Percentiles rank a stretch among this genome's conserved stretches.
These are phyloP conservation scores for Hesperophylax magnus DNA, from an alignment of 1,140 invertebrate genomes.

Conservation along the genomic window DNA sequence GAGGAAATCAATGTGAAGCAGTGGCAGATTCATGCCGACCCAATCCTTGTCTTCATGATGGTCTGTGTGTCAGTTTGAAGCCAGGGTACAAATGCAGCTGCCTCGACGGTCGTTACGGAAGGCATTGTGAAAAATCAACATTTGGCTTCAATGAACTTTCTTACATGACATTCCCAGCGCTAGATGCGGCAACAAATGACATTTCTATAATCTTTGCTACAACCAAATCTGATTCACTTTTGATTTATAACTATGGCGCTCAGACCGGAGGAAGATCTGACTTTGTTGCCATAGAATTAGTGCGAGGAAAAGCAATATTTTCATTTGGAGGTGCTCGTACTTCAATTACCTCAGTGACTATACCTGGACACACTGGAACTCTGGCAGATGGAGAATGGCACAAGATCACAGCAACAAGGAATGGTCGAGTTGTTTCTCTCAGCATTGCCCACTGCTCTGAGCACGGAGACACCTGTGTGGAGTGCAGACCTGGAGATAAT, in stretches of 20 bases:
- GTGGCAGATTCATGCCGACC: constrained; percentile 89
- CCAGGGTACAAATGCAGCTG: constrained; percentile 92
- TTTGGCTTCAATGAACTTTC: constrained; percentile 92
- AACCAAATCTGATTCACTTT: constrained; percentile 85
- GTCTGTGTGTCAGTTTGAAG: constrained; percentile 85
- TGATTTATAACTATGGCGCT: constrained; percentile 92
- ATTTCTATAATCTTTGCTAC: constrained; percentile 94
- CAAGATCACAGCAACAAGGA: constrained; percentile 91
- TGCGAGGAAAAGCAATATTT: constrained; percentile 86
- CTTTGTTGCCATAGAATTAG: constrained; percentile 91
- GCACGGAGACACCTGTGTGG: constrained; percentile 87
- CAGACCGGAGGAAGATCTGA: constrained; percentile 91
- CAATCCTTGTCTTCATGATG: constrained; percentile 90
- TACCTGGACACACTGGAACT: constrained; percentile 74
- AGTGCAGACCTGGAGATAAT: constrained; percentile 85
- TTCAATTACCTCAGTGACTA: constrained; percentile 84
- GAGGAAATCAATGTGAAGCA: constrained; percentile 90
- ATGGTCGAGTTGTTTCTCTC: constrained; percentile 87
- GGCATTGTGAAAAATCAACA: constrained; percentile 90
- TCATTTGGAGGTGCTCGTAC: constrained; percentile 91
- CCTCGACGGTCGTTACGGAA: constrained; percentile 87
- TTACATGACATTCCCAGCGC: constrained; percentile 87
- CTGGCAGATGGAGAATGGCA: constrained; percentile 92
- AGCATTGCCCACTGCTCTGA: constrained; percentile 86
- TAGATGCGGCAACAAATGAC: constrained; percentile 91